Conservation (phyloP, 1,140 invertebrate species). For the Aradophagus sp. region DNA sequence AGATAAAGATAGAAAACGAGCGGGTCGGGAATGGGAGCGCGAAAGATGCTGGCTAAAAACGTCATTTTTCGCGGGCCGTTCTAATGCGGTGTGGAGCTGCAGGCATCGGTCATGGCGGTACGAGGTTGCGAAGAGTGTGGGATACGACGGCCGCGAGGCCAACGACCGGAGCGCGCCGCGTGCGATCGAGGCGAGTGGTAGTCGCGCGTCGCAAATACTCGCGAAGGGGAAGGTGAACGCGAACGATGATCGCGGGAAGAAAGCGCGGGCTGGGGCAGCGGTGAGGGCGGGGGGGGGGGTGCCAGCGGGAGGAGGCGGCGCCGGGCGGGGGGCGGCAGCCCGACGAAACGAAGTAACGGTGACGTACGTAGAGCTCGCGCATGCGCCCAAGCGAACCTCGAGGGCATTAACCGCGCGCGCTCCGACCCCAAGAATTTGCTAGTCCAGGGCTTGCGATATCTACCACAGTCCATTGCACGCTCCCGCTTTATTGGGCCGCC, state of each 20-base stretch:
- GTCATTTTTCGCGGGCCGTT: constrained; percentile 33
- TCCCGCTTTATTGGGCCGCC: constrained; percentile 31
- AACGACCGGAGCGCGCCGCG: constrained; percentile 71
- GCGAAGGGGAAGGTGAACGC: constrained; percentile 61
- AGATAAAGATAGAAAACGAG: too few species aligned
- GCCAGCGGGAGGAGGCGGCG: constrained; percentile 71
- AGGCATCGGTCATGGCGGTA: constrained; percentile 57
- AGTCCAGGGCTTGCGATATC: constrained; percentile 55
- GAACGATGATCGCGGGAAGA: constrained; percentile 48
- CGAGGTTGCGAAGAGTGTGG: constrained; percentile 63
- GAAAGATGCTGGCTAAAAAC: constrained; percentile 10
- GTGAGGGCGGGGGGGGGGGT: constrained; percentile 44
- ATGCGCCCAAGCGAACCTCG: constrained; percentile 61
- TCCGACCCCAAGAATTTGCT: constrained; percentile 64
- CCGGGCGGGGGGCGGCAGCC: constrained; percentile 43
- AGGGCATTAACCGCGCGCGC: constrained; percentile 71
- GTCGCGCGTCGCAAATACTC: constrained; percentile 47
- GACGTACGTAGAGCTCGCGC: constrained; percentile 71
- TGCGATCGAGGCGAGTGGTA: constrained; percentile 54
- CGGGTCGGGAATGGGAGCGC: too few species aligned
- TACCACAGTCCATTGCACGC: constrained; percentile 41
- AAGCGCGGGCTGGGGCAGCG: too few species aligned
- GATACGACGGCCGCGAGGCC: constrained; percentile 67
- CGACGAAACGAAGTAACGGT: constrained; percentile 73
- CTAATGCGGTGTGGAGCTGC: constrained; percentile 16